Evolutionary conservation across 2,797 vertebrate genomes (phyloP).

Genomic region (Adrianichthys oophorus): DNA sequence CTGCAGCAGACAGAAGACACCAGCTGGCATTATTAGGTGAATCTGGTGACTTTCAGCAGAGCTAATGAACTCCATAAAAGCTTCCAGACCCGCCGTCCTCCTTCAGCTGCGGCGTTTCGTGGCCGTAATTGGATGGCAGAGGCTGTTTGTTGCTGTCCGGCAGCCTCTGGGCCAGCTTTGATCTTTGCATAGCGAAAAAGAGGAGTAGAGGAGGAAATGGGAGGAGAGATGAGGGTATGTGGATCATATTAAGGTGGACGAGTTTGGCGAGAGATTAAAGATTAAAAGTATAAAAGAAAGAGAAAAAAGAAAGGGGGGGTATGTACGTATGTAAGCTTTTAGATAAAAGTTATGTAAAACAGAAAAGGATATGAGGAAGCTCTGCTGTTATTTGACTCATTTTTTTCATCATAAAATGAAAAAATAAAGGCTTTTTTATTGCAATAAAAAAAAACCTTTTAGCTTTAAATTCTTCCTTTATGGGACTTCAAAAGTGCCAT

Average conservation of each 20-base stretch:
- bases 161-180: conserved; percentile 58
- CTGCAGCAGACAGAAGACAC: neutral
- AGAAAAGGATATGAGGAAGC: no score
- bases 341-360: no score
- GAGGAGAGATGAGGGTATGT: conserved; percentile 5
- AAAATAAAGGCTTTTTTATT: no score
- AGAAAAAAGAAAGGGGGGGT: neutral
- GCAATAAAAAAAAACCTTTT: no score
- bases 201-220: conserved; percentile 6
- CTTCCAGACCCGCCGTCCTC: conserved; percentile 29
- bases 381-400: no score
- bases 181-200: conserved; percentile 47
- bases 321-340: neutral
- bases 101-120: conserved; percentile 5
- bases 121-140: conserved; percentile 30
- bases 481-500: no score
- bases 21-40: neutral
- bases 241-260: conserved; percentile 2
- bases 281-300: conserved; percentile 10
- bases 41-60: neutral
- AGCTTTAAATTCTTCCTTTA: no score
- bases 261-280: conserved; percentile 10
- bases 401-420: no score
- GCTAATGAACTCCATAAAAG: conserved; percentile 16
- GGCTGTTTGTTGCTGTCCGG: conserved; percentile 46